phyloP scores from a whole-genome alignment of 1,140 invertebrate species.

The Papilio polytes region DNA sequence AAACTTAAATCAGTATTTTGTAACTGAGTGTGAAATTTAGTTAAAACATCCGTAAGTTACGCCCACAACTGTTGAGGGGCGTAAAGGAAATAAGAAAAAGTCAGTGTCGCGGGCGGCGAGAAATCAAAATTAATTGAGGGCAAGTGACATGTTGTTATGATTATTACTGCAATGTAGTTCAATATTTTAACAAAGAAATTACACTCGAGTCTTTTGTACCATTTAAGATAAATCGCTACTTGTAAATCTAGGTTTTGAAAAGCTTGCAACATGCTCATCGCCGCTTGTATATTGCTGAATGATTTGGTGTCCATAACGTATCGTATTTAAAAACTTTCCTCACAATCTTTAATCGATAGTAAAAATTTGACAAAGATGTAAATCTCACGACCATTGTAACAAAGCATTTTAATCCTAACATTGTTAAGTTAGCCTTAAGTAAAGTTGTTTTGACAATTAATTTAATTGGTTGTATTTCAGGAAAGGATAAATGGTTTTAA shows the following conservation, averaged over 20 bases:
- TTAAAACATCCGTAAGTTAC: not conserved
- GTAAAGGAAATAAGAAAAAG: not conserved
- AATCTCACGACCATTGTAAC: too few relatives aligned
- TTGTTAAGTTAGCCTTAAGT: not conserved
- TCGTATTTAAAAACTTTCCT: too few relatives aligned
- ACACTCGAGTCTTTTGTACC: not conserved
- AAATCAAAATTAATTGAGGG: slow-evolving; percentile 11
- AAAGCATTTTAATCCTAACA: too few relatives aligned
- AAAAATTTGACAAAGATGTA: too few relatives aligned
- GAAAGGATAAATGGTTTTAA: not conserved
- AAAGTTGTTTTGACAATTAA: not conserved
- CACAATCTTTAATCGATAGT: too few relatives aligned
- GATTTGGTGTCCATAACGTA: too few relatives aligned
- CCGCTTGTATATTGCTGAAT: too few relatives aligned
- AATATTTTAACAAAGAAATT: not conserved
- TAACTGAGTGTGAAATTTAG: slow-evolving; percentile 3
- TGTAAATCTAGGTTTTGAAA: not conserved
- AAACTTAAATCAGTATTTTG: not conserved
- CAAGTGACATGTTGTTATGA: slow-evolving; percentile 10
- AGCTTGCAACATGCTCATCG: not conserved
- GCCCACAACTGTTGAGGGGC: not conserved
- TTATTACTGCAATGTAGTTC: not conserved
- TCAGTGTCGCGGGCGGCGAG: not conserved
- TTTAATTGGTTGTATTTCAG: not conserved
- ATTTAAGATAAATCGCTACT: not conserved